Conservation (phyloP, 2,888 invertebrate genomes). For the Gastrophysa polygoni region DNA sequence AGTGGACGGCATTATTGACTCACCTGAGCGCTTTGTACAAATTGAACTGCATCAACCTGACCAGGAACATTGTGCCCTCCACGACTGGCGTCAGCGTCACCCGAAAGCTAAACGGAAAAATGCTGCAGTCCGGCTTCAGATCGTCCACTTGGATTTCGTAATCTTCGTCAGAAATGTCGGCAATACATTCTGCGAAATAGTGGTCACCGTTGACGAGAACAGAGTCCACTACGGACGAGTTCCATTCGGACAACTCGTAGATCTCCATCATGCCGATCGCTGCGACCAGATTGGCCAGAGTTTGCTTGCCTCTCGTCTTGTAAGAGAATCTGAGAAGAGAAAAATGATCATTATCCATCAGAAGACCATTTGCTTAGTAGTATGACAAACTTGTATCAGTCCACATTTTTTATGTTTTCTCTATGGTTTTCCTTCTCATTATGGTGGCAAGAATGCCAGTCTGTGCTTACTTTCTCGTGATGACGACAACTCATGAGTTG, state of each 20-base stretch:
- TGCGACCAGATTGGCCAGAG: constrained; percentile 61
- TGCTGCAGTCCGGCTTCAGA: constrained; percentile 61
- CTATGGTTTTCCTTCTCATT: too few relatives aligned
- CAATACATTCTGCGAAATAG: constrained; percentile 62
- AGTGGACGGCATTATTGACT: too few relatives aligned
- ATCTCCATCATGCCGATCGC: constrained; percentile 63
- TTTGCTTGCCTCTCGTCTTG: constrained; percentile 67
- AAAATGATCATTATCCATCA: not conserved
- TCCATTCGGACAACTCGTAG: constrained; percentile 69
- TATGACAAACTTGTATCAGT: too few relatives aligned
- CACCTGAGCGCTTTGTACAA: constrained; percentile 65
- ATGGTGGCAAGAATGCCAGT: too few relatives aligned
- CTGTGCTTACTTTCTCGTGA: too few relatives aligned
- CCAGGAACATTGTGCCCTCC: constrained; percentile 68
- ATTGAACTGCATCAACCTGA: constrained; percentile 64
- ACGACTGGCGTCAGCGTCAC: constrained; percentile 64
- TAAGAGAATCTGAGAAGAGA: constrained; percentile 57
- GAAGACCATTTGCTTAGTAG: not conserved
- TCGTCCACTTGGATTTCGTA: constrained; percentile 66
- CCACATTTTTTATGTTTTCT: too few relatives aligned
- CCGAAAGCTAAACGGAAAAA: constrained; percentile 66
- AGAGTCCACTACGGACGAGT: constrained; percentile 66
- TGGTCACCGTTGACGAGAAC: constrained; percentile 65
- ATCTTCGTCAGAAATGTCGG: constrained; percentile 60
- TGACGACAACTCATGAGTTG: too few relatives aligned